Evolutionary conservation across 2,797 vertebrate genomes (phyloP), one percentile per base, ranked within the genome.

Genomic region (Delichon dasypus): DNA sequence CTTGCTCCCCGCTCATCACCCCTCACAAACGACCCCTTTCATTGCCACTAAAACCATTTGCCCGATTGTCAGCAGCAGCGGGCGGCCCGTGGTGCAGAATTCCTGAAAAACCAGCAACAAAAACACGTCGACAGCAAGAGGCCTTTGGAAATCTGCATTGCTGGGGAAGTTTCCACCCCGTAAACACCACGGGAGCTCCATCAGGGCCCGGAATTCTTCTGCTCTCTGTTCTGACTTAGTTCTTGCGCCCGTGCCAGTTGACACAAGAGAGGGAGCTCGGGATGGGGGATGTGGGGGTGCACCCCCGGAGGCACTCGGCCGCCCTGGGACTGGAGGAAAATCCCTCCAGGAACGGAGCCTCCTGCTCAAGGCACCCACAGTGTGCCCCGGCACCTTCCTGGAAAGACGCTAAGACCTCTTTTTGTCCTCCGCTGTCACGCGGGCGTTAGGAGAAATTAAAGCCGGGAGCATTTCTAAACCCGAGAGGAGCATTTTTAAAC

Each of bases 141-240:
- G 79, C 62, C 67, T 94, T 90, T 78, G 95, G 89, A 81, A 89
- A 95, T 89, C 47, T 42, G 47, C 65, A 57, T 78, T 94, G 75
- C 27, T 88, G 94, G 88, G 94, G 77, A 94, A 78, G 83, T 81
- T 96, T 93, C 96, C 95, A 91, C 85, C 91, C 94, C 3, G n/a
- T 95, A 91, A 94, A 95, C 83, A 54, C 91, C 2, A 5, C 60
- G 3, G 94, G 93, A 90, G 91, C 38, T 53, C 34, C 3, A 94
- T 62, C 90, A 22, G 6, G 14, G 93, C 89, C 87, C 16, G 1
- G 70, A 88, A 96, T 95, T 89, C 89, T 83, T 94, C 21, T 88
- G 85, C 83, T 94, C 73, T 94, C 93, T 96, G 91, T 84, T 95
- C 61, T 73, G 87, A 91, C 94, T 96, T 91, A 95, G 93, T 3